Evolutionary conservation across 2,113 vertebrate species (phyloP), one percentile per base, ranked within the genome.

Genomic region (Sclerurus mexicanus): DNA sequence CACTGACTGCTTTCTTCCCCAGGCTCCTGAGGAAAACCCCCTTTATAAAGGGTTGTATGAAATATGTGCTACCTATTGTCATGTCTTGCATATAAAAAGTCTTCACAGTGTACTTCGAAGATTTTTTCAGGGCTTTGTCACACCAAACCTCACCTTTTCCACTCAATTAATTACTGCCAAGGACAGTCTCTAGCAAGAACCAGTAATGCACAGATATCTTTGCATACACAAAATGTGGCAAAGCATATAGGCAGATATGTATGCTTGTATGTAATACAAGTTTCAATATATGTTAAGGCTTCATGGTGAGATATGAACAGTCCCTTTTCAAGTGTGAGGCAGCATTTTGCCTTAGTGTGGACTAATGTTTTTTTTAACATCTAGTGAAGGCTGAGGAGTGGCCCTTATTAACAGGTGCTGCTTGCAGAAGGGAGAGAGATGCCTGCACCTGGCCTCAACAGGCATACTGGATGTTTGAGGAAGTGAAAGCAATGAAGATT

Each of bases 391-490:
- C 35, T 55, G 40, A 52, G 40, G 42, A 30, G 23, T 66, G 58
- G 35, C 17, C 35, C 24, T 75, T 33, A 14, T 14, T 59, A 69
- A 7, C 14, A 14, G 22, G 21, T 1, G 1, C n/a, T 69, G 49
- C 66, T 69, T 69, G 35, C 37, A 40, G 40, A n/a, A 59, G 23
- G 56, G 46, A 87, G 60, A 66, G 40, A 12, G 12, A 12, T 74
- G 56, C 40, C 33, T 75, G 50, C 8, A 37, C 42, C 21, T 80
- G 67, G 33, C 46, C 37, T 64, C 15, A 49, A 4, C 8, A 50
- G 31, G 35, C 1, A 0, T 53, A 44, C 7, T 0, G 1, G 7
- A 46, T 64, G 17, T 55, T 80, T 84, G 49, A 39, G 46, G 40
- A 67, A 16, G 14, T 66, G 21, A 74, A 93, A 84, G 39, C 7